Evolutionary conservation across 2,888 invertebrate species (phyloP).

Genomic region (Idaea dimidiata): DNA sequence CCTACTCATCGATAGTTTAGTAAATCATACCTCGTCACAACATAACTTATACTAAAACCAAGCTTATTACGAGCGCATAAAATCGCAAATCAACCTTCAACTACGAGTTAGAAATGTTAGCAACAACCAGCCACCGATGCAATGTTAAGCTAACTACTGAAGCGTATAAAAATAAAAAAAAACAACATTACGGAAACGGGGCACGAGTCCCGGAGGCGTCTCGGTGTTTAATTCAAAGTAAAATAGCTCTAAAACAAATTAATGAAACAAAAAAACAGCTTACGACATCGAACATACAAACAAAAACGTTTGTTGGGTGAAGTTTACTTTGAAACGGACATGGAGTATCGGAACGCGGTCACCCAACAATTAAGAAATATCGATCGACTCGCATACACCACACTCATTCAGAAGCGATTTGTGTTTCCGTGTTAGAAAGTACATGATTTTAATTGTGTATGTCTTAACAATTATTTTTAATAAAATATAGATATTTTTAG

Average conservation of each 20-base stretch:
- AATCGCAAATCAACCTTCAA: conserved; percentile 64
- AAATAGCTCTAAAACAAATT: conserved; percentile 67
- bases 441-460: no score
- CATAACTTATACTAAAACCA: conserved; percentile 22
- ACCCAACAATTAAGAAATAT: conserved; percentile 67
- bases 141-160: conserved; percentile 76
- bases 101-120: conserved; percentile 77
- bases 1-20: no score
- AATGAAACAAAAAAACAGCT: conserved; percentile 66
- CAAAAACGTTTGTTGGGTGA: conserved; percentile 70
- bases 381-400: conserved; percentile 65
- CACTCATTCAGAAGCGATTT: conserved; percentile 25
- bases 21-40: conserved; percentile 3
- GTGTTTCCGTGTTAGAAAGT: no score
- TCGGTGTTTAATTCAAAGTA: conserved; percentile 43
- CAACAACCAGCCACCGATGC: conserved; percentile 71
- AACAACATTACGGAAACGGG: conserved; percentile 80
- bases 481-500: no score
- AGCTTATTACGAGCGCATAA: conserved; percentile 57
- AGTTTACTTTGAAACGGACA: conserved; percentile 42
- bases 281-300: conserved; percentile 72
- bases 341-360: conserved; percentile 57
- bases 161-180: conserved; percentile 63
- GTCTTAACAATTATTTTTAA: no score
- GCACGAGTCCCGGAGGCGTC: conserved; percentile 76